Evolutionary conservation across 2,113 vertebrate genomes (phyloP).

Genomic region (Ageneiosus marmoratus): DNA sequence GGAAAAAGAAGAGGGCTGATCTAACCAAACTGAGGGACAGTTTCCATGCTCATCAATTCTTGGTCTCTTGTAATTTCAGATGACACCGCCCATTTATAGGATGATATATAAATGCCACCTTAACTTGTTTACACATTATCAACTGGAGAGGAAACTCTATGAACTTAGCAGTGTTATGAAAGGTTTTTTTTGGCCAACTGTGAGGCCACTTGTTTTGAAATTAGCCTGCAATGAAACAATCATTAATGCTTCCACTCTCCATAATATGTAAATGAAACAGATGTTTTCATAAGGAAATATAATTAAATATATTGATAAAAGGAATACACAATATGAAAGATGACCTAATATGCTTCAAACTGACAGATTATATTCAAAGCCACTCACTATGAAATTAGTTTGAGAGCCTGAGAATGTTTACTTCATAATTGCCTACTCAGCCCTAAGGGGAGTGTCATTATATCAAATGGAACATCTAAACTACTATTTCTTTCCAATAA

Average conservation of each 20-base stretch:
- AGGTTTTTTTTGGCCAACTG: neutral
- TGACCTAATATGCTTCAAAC: neutral
- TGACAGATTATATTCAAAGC: neutral
- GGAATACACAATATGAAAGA: neutral
- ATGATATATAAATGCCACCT: neutral
- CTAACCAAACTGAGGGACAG: constrained; percentile 53
- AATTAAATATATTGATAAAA: constrained; percentile 18
- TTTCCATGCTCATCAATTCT: constrained; percentile 44
- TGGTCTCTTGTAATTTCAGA: constrained; percentile 33
- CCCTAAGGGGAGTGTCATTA: constrained; percentile 1
- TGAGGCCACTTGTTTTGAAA: constrained; percentile 18
- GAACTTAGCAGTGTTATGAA: neutral
- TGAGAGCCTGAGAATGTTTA: neutral
- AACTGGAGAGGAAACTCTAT: neutral
- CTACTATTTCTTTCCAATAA: neutral
- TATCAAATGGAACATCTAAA: constrained; percentile 1
- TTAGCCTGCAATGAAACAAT: neutral
- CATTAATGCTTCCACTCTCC: constrained; percentile 1
- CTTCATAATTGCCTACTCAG: neutral
- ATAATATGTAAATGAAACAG: neutral
- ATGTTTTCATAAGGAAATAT: constrained; percentile 16
- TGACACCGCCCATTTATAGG: constrained; percentile 13
- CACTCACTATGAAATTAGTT: constrained; percentile 9
- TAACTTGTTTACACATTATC: constrained; percentile 3
- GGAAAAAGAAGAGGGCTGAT: constrained; percentile 58